These are phyloP conservation scores for Aythya baeri DNA, from an alignment of 2,113 vertebrate genomes.

Conservation along the genomic window DNA sequence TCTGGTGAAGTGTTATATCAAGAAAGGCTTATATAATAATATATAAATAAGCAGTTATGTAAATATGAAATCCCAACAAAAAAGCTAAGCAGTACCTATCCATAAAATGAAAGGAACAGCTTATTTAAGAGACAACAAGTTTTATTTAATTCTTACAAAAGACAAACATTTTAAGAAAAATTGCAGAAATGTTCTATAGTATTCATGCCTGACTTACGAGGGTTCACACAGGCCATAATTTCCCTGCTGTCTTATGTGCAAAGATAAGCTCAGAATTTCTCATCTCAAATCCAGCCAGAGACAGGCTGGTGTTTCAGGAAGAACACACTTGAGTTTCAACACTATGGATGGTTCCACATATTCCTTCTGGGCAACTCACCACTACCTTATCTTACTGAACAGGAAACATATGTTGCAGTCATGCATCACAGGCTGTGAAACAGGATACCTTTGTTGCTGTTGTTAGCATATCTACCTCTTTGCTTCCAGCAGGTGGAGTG, in stretches of 20 bases:
- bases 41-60: background rate
- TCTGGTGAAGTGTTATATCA: background rate
- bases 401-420: background rate
- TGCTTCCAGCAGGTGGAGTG: conserved; percentile 20
- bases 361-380: accelerated
- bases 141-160: background rate
- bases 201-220: background rate
- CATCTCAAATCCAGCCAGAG: background rate
- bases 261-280: background rate
- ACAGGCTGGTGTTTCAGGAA: accelerated
- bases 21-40: background rate
- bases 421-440: background rate
- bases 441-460: background rate
- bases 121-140: background rate
- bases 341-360: accelerated
- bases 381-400: background rate
- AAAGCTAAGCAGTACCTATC: background rate
- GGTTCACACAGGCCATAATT: accelerated
- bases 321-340: background rate
- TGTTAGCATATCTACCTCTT: background rate
- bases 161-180: background rate
- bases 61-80: background rate
- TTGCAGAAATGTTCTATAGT: background rate
- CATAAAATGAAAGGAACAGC: background rate
- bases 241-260: background rate